Percentiles rank a stretch among this genome's conserved stretches.
These are phyloP conservation scores for Heterodera schachtii DNA, from an alignment of 1,140 invertebrate species.

Conservation along the genomic window DNA sequence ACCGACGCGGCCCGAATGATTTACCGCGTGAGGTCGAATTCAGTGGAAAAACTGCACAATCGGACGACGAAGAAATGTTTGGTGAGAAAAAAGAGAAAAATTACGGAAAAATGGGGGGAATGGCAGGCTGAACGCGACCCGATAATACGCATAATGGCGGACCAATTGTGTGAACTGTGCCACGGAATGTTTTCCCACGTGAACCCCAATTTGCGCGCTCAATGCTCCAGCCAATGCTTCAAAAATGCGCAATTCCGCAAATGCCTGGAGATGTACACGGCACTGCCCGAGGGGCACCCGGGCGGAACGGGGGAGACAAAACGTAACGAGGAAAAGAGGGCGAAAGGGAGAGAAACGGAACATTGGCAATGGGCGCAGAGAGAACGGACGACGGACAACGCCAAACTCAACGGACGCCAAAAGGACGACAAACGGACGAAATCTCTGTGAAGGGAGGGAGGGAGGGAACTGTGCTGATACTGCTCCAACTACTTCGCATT, in stretches of 20 bases:
- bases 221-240: constrained; percentile 41
- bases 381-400: neutral
- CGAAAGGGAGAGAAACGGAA: too few species aligned
- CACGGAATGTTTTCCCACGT: constrained; percentile 56
- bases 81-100: too few species aligned
- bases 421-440: neutral
- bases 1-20: too few species aligned
- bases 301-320: neutral
- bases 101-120: too few species aligned
- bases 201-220: constrained; percentile 47
- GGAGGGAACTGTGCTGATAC: neutral
- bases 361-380: neutral
- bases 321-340: constrained; percentile 1
- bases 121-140: constrained; percentile 13
- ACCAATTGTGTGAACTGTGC: constrained; percentile 53
- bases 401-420: neutral
- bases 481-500: neutral
- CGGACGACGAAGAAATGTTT: too few species aligned
- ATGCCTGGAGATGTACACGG: constrained; percentile 23
- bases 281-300: constrained; percentile 5
- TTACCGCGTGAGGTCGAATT: too few species aligned
- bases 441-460: too few species aligned
- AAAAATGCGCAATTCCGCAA: constrained; percentile 24
- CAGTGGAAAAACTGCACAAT: too few species aligned
- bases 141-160: constrained; percentile 46